Evolutionary conservation across 2,113 vertebrate genomes (phyloP), one percentile per base, ranked within the genome.

Genomic region (Semicossyphus pulcher): DNA sequence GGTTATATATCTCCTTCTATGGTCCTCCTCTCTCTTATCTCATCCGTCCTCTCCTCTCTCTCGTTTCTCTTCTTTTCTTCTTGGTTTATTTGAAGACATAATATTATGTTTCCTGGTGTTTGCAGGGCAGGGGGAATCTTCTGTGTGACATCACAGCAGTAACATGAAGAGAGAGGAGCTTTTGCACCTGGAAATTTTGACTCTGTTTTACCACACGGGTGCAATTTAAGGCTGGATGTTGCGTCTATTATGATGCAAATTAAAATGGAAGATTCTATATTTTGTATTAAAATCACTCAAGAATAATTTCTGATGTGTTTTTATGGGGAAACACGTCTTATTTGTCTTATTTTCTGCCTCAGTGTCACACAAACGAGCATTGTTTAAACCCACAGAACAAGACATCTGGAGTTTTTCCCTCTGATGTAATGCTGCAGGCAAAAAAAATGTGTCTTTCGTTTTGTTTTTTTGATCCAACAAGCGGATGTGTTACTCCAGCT

Each of bases 1-100:
- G 79, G 79, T 81, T 83, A 84, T 67, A 74, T 47, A 71, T 77
- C 61, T 80, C 91, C 91, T 90, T 92, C 83, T 92, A 88, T 88
- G 89, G 91, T 85, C 59, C 42, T 86, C 65, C 47, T 18, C 39
- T 73, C 31, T 59, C 78, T 83, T 76, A 78, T 86, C 78, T 69
- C 39, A 36, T 60, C 74, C 47, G 60, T 71, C 51, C 26, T 52
- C 42, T 28, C 28, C 36, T 63, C 41, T 52, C 37, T 48, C 14
- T 20, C 48, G 15, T 34, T 53, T 56, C 41, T 78, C 56, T 49
- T 71, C 70, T 72, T 65, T 59, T 78, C 12, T 25, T 26, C 37
- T 68, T 12, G 1, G 36, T 52, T 60, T 86, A 57, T 89, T 82
- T 82, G 68, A 10, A 80, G 80, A 82, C 61, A 75, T 45, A 80